Conservation (phyloP, 92 coral and sea anemone species). For the Montipora capitata region DNA sequence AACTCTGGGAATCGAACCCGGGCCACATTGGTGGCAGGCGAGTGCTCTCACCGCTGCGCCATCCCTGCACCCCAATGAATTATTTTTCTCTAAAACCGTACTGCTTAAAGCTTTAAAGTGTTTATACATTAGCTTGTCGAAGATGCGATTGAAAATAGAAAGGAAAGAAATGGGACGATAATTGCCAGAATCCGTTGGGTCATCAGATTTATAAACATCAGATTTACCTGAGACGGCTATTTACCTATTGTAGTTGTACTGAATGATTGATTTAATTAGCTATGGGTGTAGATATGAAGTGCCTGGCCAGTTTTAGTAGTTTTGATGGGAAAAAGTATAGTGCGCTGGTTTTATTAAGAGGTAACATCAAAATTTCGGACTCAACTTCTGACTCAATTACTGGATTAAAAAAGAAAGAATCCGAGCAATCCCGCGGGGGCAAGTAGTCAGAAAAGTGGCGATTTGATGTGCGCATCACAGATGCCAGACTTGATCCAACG, state of each 20-base stretch:
- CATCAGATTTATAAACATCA: neutral
- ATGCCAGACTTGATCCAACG: slow-evolving; percentile 18
- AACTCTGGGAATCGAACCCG: too few relatives aligned
- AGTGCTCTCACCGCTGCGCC: too few relatives aligned
- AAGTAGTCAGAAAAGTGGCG: slow-evolving; percentile 12
- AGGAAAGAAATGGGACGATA: slow-evolving; percentile 6
- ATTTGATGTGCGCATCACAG: slow-evolving; percentile 4
- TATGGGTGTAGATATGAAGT: neutral
- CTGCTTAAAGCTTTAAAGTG: slow-evolving; percentile 9
- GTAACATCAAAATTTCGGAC: slow-evolving; percentile 3
- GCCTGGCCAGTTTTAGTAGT: neutral
- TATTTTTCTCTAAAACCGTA: too few relatives aligned
- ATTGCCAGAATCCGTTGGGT: neutral
- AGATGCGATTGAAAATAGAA: slow-evolving; percentile 31
- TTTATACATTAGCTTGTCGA: slow-evolving; percentile 40
- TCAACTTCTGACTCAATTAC: neutral
- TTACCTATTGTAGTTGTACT: neutral
- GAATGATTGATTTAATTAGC: neutral
- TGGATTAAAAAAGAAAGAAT: neutral
- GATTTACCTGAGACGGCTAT: neutral
- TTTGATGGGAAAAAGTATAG: slow-evolving; percentile 2
- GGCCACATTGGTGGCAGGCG: too few relatives aligned
- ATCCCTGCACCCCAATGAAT: neutral
- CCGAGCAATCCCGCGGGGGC: neutral
- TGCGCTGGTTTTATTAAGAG: slow-evolving; percentile 7